Evolutionary conservation across 2,888 invertebrate genomes (phyloP), one percentile per base, ranked within the genome.

Genomic region (Caenorhabditis imperialis): DNA sequence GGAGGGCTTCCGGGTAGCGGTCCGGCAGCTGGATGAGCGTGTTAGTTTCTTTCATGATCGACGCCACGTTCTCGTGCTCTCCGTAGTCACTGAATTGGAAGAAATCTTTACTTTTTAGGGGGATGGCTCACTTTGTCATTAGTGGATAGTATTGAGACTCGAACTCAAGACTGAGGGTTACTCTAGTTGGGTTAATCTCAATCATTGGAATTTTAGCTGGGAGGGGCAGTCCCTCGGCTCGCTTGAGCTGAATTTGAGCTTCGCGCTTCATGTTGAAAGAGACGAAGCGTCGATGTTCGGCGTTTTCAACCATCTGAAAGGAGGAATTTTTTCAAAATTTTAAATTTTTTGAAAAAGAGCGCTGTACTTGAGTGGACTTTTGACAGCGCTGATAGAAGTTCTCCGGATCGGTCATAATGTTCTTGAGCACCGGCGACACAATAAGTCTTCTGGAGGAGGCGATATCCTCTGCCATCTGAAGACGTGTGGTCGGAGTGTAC

Each of bases 171-270:
- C 62, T 69, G 35, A 74, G 61, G 30, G 74, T 74, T 57, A 74
- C 63, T 62, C 53, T 67, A 62, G 67, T 74, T 57, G 74, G 74
- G 62, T 74, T 69, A 54, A 69, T 60, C 35, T 74, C 74, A 37
- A 69, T 60, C 74, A 69, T 74, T 48, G 38, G 42, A 18, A 74
- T 67, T 40, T 44, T 51, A 14, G 61, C 30, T 3, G 74, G 69
- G 18, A 69, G 38, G 30, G 60, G 60, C 10, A 54, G 16, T 10
- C 45, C 53, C 0, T 40, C 23, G 8, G 35, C 20, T n/a, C 33
- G 23, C 33, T 35, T 45, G 8, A 45, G 61, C 6, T 61, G 48
- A 38, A 69, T 62, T 14, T 33, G 18, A 6, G 74, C 57, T 27
- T 69, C 58, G 3, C 74, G 62, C 40, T 48, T 69, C 12, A 53